Conservation (phyloP, 2,888 invertebrate genomes). For the Agonopterix subpropinquella region DNA sequence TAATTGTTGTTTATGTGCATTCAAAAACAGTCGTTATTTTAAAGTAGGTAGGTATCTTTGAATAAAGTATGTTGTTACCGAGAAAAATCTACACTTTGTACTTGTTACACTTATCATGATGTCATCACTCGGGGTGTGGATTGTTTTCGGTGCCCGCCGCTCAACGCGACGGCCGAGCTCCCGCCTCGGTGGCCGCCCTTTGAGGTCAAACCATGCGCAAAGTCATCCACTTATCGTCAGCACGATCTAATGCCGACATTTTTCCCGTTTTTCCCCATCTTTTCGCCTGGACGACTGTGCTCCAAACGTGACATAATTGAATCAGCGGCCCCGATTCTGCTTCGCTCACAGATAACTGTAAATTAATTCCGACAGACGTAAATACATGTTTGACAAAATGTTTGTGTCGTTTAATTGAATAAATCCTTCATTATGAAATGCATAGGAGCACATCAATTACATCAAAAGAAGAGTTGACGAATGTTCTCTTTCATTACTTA, state of each 20-base stretch:
- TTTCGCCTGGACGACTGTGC: conserved; percentile 54
- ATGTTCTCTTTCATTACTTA: no score
- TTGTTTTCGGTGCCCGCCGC: conserved; percentile 10
- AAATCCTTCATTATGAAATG: no score
- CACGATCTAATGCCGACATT: conserved; percentile 67
- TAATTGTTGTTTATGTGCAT: no score
- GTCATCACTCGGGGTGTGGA: conserved; percentile 13
- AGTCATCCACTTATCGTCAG: conserved; percentile 70
- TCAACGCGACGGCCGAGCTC: conserved; percentile 24
- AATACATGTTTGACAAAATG: conserved; percentile 14
- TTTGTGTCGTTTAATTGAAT: no score
- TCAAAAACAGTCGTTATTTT: no score
- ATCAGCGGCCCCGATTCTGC: conserved; percentile 47
- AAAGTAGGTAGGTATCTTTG: no score
- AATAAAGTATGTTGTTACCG: no score
- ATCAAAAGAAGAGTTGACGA: no score
- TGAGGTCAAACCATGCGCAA: conserved; percentile 69
- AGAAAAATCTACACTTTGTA: no score
- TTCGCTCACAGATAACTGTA: conserved; percentile 32
- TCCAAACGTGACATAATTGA: conserved; percentile 67
- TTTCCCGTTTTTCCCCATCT: conserved; percentile 71
- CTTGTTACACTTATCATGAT: no score
- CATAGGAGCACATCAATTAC: no score
- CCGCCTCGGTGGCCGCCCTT: conserved; percentile 61
- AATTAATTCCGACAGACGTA: conserved; percentile 62